Percentiles rank a stretch among this genome's conserved stretches.
Evolutionary conservation across 2,888 invertebrate species (phyloP).

Genomic region (Trimorus sp.): DNA sequence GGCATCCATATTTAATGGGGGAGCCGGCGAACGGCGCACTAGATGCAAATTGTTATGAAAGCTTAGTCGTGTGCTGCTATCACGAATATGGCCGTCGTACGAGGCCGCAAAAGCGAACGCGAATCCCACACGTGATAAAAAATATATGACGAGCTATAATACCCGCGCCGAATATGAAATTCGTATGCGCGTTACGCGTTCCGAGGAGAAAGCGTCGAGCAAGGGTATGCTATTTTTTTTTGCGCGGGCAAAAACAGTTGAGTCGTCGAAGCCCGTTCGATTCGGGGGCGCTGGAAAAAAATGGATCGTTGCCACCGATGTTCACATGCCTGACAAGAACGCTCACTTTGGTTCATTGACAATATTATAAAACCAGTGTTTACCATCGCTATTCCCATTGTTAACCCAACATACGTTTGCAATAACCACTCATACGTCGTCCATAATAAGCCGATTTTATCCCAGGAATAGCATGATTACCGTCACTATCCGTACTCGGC

Average conservation of each 20-base stretch:
- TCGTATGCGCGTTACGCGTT: constrained; percentile 47
- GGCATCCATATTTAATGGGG: constrained; percentile 79
- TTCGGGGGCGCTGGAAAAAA: background rate
- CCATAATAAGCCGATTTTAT: too few species aligned
- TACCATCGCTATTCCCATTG: too few species aligned
- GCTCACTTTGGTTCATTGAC: too few species aligned
- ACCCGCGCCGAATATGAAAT: constrained; percentile 50
- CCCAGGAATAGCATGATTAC: too few species aligned
- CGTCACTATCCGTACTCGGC: too few species aligned
- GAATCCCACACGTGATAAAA: constrained; percentile 78
- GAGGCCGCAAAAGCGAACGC: constrained; percentile 57
- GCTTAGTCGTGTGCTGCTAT: constrained; percentile 77
- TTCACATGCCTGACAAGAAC: too few species aligned
- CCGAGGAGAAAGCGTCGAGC: constrained; percentile 5
- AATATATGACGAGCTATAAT: constrained; percentile 71
- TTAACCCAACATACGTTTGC: too few species aligned
- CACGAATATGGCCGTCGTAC: constrained; percentile 73
- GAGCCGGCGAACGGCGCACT: constrained; percentile 70
- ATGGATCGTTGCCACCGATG: too few species aligned
- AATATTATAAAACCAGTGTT: too few species aligned
- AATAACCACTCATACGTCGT: too few species aligned
- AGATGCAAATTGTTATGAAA: constrained; percentile 81
- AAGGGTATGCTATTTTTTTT: constrained; percentile 42
- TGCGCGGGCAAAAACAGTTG: background rate
- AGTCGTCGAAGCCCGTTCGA: constrained; percentile 17